phyloP scores from a whole-genome alignment of 2,888 invertebrate genomes.

The Drosophila pegasa region DNA sequence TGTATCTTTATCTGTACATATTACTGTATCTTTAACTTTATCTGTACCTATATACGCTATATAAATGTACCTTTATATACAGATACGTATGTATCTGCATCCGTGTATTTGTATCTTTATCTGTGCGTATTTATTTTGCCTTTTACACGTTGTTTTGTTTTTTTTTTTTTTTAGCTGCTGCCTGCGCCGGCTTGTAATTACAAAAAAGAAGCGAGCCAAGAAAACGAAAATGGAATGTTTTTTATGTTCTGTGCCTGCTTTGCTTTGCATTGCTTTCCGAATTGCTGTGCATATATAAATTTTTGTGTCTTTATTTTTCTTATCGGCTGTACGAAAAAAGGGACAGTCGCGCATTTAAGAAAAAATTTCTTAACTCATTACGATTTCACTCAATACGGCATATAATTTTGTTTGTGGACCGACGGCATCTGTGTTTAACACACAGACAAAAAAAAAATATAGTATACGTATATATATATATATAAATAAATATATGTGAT shows the following conservation, averaged over 20 bases:
- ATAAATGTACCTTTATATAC: constrained; percentile 20
- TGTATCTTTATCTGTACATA: not conserved
- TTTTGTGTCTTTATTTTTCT: constrained; percentile 37
- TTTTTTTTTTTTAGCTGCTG: constrained; percentile 32
- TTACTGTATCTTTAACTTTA: not conserved
- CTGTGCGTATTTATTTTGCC: constrained; percentile 73
- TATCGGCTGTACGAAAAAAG: constrained; percentile 61
- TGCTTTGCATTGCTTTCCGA: constrained; percentile 39
- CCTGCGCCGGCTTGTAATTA: constrained; percentile 66
- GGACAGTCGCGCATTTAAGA: constrained; percentile 63
- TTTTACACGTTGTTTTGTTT: constrained; percentile 63
- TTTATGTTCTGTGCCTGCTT: constrained; percentile 46
- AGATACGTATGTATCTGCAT: constrained; percentile 12
- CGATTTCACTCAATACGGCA: constrained; percentile 77
- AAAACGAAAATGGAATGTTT: constrained; percentile 62
- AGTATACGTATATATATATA: no score
- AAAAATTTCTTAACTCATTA: constrained; percentile 77
- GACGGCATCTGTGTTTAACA: constrained; percentile 32
- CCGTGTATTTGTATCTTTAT: constrained; percentile 53
- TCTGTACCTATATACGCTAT: not conserved
- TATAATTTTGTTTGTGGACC: constrained; percentile 75
- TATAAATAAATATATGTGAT: not conserved
- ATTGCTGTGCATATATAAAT: constrained; percentile 15
- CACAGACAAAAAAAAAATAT: no score
- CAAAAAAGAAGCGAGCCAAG: constrained; percentile 36